These are phyloP conservation scores for Drosophila lacicola DNA, from an alignment of 2,888 invertebrate genomes.

Conservation along the genomic window DNA sequence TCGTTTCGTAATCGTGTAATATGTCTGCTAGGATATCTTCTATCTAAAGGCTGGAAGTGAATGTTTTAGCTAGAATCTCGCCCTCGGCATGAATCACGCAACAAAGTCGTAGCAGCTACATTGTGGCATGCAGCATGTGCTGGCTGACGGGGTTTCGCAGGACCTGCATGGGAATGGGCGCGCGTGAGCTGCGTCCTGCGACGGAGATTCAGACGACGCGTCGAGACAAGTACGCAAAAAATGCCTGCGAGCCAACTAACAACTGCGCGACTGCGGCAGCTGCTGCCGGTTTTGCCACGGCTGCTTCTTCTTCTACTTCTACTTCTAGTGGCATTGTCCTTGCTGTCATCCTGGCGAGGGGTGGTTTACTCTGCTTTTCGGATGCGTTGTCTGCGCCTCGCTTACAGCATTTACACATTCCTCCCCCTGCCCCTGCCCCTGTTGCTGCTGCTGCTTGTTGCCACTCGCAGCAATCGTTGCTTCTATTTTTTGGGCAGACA, in stretches of 20 bases:
- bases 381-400: slow-evolving; percentile 54
- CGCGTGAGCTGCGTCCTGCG: slow-evolving; percentile 62
- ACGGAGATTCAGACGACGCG: slow-evolving; percentile 62
- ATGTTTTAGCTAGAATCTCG: slow-evolving; percentile 23
- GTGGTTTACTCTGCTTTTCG: slow-evolving; percentile 66
- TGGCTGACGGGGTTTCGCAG: slow-evolving; percentile 24
- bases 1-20: slow-evolving; percentile 6
- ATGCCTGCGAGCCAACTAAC: slow-evolving; percentile 76
- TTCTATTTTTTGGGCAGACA: slow-evolving; percentile 69
- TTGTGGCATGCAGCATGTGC: slow-evolving; percentile 35
- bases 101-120: slow-evolving; percentile 18
- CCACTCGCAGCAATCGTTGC: slow-evolving; percentile 53
- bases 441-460: slow-evolving; percentile 43
- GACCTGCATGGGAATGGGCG: slow-evolving; percentile 59
- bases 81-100: slow-evolving; percentile 61
- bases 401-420: slow-evolving; percentile 62
- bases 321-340: slow-evolving; percentile 73
- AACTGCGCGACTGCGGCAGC: slow-evolving; percentile 31
- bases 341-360: slow-evolving; percentile 61
- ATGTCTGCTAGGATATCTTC: slow-evolving; percentile 12
- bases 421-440: slow-evolving; percentile 4
- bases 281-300: slow-evolving; percentile 15
- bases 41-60: slow-evolving; percentile 15
- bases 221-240: slow-evolving; percentile 76
- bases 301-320: slow-evolving; percentile 42